Evolutionary conservation across 2,113 vertebrate genomes (phyloP), one percentile per base, ranked within the genome.

Genomic region (Aspidoscelis tigris): DNA sequence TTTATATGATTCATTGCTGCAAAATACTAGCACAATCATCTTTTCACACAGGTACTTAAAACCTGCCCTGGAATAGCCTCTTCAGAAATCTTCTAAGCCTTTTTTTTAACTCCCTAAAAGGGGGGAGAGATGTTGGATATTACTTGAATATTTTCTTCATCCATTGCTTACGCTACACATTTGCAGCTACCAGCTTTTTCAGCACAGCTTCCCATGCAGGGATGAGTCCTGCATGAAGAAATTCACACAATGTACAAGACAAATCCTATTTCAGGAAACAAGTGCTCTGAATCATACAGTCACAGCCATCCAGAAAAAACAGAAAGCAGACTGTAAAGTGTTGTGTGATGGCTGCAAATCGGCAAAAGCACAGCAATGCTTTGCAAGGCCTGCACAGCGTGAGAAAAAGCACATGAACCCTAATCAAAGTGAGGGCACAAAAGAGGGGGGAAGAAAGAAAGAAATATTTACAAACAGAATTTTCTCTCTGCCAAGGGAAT

Each of bases 241-340:
- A 83, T 33, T 81, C 78, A 55, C 26, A 8, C 80, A 26, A n/a
- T 47, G 86, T 75, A 86, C 79, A 80, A 89, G 83, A 70, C 87
- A 33, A 0, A 0, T 82, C 87, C 87, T 88, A 80, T 87, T 93
- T 91, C 89, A 88, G 85, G 84, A 90, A 76, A 26, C 68, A 73
- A 39, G 1, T 7, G 55, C 81, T 79, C 86, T 93, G 90, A 92
- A 89, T 91, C 91, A 87, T 16, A 18, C 0, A 76, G 73, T 24
- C 85, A 16, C 69, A 86, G 84, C 80, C 83, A 76, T 75, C 26
- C 53, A 74, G 70, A 74, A 76, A 61, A 90, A 53, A 20, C 0
- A 0, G 41, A 41, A 22, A 82, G 7, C 70, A 24, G 83, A 76
- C 76, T 69, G 11, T 22, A 76, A 82, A 21, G 68, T 70, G 83